A percentile compares a stretch with the other conserved stretches of the same genome.
Evolutionary conservation across 2,888 invertebrate species (phyloP).

Genomic region (Ephialtes manifestator): DNA sequence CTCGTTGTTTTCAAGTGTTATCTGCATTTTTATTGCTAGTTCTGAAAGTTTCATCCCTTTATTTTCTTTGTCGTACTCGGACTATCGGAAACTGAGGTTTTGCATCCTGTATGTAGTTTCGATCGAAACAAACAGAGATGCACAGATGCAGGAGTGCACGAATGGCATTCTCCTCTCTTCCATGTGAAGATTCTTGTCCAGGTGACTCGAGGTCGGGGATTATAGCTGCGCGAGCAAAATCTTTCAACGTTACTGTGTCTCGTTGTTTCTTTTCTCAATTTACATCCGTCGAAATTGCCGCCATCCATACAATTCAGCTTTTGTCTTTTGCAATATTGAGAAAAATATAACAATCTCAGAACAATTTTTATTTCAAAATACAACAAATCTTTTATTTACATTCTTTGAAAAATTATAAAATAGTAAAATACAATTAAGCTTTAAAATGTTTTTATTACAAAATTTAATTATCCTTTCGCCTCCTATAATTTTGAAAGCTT

Average conservation of each 20-base stretch:
- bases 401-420: no score
- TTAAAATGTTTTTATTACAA: no score
- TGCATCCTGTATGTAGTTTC: neutral
- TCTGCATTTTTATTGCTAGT: neutral
- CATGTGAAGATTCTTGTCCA: conserved; percentile 2
- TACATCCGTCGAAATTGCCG: neutral
- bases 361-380: no score
- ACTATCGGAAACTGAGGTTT: neutral
- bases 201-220: conserved; percentile 15
- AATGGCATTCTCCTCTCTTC: conserved; percentile 27
- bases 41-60: neutral
- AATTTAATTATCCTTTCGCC: no score
- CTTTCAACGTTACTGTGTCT: neutral
- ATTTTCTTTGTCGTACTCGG: neutral
- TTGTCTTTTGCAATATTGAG: neutral
- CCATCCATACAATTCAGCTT: neutral
- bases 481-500: no score
- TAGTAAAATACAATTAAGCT: neutral
- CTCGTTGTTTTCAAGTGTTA: neutral
- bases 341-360: neutral
- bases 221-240: neutral
- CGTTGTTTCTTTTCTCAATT: neutral
- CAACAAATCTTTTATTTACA: no score
- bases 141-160: conserved; percentile 20
- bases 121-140: neutral